A percentile compares a stretch with the other conserved stretches of the same genome.
These are phyloP conservation scores for Synodontis membranacea DNA, from an alignment of 2,113 vertebrate species.

Conservation along the genomic window DNA sequence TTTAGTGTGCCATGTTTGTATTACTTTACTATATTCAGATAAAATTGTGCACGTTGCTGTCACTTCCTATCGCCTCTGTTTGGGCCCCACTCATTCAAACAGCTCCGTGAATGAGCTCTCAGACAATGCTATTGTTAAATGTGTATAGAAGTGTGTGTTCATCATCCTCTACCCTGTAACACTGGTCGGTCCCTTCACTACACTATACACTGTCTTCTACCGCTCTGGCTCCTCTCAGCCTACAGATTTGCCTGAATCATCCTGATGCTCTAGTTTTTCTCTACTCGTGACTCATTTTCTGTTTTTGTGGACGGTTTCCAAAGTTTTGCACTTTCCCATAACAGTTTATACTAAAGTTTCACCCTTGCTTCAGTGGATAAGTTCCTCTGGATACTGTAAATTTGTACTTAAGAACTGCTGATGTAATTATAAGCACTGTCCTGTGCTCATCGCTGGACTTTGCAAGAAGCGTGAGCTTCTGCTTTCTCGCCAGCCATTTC, in stretches of 20 bases:
- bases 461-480: slow-evolving; percentile 11
- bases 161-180: neutral
- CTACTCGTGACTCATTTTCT: neutral
- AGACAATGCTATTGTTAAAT: neutral
- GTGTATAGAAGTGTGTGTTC: neutral
- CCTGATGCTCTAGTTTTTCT: neutral
- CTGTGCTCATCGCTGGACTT: neutral
- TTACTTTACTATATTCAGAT: neutral
- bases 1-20: neutral
- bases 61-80: neutral
- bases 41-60: neutral
- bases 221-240: neutral
- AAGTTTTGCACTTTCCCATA: neutral
- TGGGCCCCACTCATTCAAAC: neutral
- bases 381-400: neutral
- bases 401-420: neutral
- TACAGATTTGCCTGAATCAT: neutral
- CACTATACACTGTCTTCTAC: neutral
- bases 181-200: neutral
- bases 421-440: neutral
- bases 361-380: neutral
- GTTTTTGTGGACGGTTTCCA: neutral
- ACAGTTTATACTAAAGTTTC: neutral
- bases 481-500: slow-evolving; percentile 50
- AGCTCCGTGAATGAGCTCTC: neutral